Conservation (phyloP, 2,888 invertebrate species). For the Nomada hirtipes region DNA sequence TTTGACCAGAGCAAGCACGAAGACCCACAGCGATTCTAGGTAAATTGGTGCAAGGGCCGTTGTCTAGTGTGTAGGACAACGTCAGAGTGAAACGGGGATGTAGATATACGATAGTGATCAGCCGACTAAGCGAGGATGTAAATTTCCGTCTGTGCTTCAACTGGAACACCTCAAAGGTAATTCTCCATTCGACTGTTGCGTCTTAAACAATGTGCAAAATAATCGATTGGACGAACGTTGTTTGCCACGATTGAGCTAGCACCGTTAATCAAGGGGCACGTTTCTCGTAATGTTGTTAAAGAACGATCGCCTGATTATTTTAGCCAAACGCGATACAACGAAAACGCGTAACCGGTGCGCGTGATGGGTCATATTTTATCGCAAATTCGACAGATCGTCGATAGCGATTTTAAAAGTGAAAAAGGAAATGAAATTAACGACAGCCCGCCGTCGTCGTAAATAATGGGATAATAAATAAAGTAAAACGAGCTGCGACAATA, state of each 20-base stretch:
- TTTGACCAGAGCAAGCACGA: slow-evolving; percentile 62
- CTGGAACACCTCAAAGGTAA: slow-evolving; percentile 47
- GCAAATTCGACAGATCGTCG: slow-evolving; percentile 45
- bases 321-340: not conserved
- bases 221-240: not conserved
- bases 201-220: slow-evolving; percentile 1
- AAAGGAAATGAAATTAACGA: slow-evolving; percentile 42
- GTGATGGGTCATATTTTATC: slow-evolving; percentile 44
- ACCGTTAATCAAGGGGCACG: not conserved
- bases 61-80: slow-evolving; percentile 45
- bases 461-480: slow-evolving; percentile 48
- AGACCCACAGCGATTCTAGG: slow-evolving; percentile 49
- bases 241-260: not conserved
- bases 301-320: slow-evolving; percentile 12
- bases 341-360: slow-evolving; percentile 22
- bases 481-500: slow-evolving; percentile 32
- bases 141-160: slow-evolving; percentile 65
- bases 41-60: slow-evolving; percentile 67
- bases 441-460: slow-evolving; percentile 33
- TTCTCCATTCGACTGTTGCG: slow-evolving; percentile 54
- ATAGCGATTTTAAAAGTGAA: slow-evolving; percentile 35
- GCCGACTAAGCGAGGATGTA: slow-evolving; percentile 63
- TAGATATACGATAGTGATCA: slow-evolving; percentile 71
- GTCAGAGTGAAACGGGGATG: slow-evolving; percentile 61
- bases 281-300: not conserved